Evolutionary conservation across 2,113 vertebrate genomes (phyloP), one percentile per base, ranked within the genome.

Genomic region (Corydoras sp.): DNA sequence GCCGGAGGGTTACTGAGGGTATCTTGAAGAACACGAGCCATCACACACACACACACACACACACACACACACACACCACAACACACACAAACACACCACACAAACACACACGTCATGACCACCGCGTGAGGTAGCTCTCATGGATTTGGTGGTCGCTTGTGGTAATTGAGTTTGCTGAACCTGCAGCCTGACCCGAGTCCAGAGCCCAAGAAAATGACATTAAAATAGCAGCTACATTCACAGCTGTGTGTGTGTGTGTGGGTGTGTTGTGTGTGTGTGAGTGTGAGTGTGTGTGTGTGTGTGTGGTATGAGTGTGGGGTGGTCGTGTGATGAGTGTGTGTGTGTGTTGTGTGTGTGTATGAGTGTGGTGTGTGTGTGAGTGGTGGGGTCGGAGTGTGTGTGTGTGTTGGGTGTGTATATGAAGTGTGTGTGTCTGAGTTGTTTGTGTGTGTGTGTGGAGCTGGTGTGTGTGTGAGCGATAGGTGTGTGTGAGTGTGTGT

Each of bases 111-210:
- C 55, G 5, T 77, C 76, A 79, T 80, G 82, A 85, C 76, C 75
- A 84, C 77, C 58, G 86, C n/a, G 87, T 89, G 88, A 87, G 83
- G 80, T 74, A 80, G n/a, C n/a, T 86, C 86, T 86, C 85, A 71
- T 1, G 83, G 85, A 86, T 87, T 85, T 76, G 84, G 82, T 77
- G 81, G 79, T 80, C 86, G 83, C 67, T 66, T 83, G 81, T 82
- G 86, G 84, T 89, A 89, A 91, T 91, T 89, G 88, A 84, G 80
- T 89, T 89, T 88, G 83, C 82, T 86, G 88, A 89, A 89, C 88
- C 88, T 68, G 78, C 80, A 79, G 65, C 75, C 84, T 88, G 87
- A 89, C 88, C 86, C 83, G 79, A 74, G 77, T 55, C 76, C 82
- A 85, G 85, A 81, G 84, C 85, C n/a, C n/a, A 85, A 86, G 86